Evolutionary conservation across 2,113 vertebrate species (phyloP).

Genomic region (Rhinolophus sinicus): DNA sequence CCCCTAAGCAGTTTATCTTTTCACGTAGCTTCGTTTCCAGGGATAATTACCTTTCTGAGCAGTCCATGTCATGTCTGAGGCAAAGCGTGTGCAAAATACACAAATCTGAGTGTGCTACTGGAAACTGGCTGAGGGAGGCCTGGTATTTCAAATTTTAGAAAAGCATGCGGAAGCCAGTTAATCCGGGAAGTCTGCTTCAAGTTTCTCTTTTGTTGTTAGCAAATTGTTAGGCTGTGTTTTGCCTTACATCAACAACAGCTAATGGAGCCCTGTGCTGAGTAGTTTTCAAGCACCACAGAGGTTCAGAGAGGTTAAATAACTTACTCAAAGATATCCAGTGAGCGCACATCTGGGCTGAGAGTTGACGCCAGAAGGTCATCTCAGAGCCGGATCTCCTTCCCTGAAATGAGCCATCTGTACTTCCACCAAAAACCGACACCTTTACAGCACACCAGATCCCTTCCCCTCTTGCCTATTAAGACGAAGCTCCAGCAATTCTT

Average conservation of each 20-base stretch:
- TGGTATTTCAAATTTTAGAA: background rate
- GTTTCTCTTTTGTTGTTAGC: background rate
- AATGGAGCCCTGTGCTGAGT: background rate
- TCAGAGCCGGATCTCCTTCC: background rate
- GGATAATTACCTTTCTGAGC: constrained; percentile 68
- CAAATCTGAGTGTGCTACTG: background rate
- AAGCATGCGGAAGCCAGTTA: background rate
- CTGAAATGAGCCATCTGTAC: background rate
- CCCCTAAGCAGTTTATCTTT: constrained; percentile 75
- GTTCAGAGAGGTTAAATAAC: background rate
- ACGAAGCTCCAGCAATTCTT: background rate
- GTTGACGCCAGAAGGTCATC: background rate
- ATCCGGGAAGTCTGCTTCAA: background rate
- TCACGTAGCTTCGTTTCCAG: constrained; percentile 56
- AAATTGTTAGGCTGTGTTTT: background rate
- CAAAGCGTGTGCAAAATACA: background rate
- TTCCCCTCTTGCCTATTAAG: background rate
- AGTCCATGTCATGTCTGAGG: background rate
- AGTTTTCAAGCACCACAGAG: background rate
- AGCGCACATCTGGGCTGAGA: background rate
- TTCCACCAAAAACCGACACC: background rate
- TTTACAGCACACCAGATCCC: background rate
- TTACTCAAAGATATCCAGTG: background rate
- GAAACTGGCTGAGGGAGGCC: background rate
- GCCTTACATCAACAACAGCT: background rate